Evolutionary conservation across 1,140 invertebrate species (phyloP), one percentile per base, ranked within the genome.

Genomic region (Odontomachus brunneus): DNA sequence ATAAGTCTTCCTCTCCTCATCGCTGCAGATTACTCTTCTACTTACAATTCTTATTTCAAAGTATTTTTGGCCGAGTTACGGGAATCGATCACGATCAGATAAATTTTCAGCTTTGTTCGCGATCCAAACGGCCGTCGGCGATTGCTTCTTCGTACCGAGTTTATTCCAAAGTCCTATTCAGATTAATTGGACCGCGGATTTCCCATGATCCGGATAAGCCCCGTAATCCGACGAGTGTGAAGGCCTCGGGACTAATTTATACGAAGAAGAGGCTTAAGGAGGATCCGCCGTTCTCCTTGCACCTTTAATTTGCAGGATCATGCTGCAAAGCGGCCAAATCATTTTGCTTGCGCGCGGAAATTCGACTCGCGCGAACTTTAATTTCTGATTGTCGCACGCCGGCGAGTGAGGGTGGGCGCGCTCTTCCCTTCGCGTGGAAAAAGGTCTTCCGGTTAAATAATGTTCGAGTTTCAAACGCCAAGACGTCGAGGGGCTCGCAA

Each of bases 161-260:
- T 82, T 82, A 86, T 85, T 82, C 66, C 66, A 48, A 76, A 71
- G 80, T 59, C 59, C 60, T 74, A 86, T 86, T 87, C 74, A 59
- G 66, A 75, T 84, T 87, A 86, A 87, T 87, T 87, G 86, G 76
- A 87, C 75, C 69, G 67, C 86, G 84, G 73, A 71, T 80, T 80
- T 67, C 73, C 49, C 55, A 55, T 86, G 76, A 87, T 84, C 86
- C 86, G 73, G 84, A 86, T 86, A 71, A 80, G 55, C 69, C 38
- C 51, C 33, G 29, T 84, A 84, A 78, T 87, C 84, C 62, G 81
- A 86, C 84, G 76, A 86, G 81, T 82, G 81, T 84, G 67, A 69
- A 87, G 62, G 73, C 62, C 71, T 87, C 62, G 12, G 55, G 29
- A 82, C 57, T 87, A 87, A 87, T 86, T 86, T 78, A 86, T 84